These are phyloP conservation scores for Pterostichus madidus DNA, from an alignment of 2,888 invertebrate genomes.

Conservation along the genomic window DNA sequence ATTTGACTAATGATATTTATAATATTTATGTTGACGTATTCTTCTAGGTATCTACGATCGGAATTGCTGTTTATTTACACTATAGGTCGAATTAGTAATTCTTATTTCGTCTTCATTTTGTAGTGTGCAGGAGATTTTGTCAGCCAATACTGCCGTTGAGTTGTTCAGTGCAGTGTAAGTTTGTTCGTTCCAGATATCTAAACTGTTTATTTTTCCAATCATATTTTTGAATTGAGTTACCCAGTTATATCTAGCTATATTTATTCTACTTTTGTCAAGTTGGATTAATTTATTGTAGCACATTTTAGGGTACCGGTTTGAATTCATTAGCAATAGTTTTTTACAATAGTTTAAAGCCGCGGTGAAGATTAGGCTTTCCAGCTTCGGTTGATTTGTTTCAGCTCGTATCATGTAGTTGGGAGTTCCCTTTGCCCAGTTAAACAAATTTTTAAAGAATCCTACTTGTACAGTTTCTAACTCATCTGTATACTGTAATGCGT, in stretches of 20 bases:
- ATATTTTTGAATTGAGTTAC: conserved; percentile 11
- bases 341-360: not conserved
- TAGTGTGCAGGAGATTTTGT: too few species aligned
- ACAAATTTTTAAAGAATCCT: too few species aligned
- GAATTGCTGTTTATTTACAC: not conserved
- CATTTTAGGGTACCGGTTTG: too few species aligned
- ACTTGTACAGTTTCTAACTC: conserved; percentile 16
- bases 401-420: conserved; percentile 6
- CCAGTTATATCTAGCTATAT: conserved; percentile 2
- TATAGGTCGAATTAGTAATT: not conserved
- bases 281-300: too few species aligned
- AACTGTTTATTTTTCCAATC: not conserved
- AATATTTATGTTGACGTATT: too few species aligned
- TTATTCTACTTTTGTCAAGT: not conserved
- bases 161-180: not conserved
- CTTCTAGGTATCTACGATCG: too few species aligned
- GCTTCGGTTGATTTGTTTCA: conserved; percentile 3
- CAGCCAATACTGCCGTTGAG: too few species aligned
- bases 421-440: not conserved
- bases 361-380: not conserved
- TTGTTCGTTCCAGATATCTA: conserved; percentile 10
- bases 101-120: too few species aligned
- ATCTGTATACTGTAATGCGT: not conserved
- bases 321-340: too few species aligned
- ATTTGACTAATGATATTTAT: too few species aligned